Evolutionary conservation across 1,140 invertebrate genomes (phyloP), one percentile per base, ranked within the genome.

Genomic region (Cyrtorhinus lividipennis): DNA sequence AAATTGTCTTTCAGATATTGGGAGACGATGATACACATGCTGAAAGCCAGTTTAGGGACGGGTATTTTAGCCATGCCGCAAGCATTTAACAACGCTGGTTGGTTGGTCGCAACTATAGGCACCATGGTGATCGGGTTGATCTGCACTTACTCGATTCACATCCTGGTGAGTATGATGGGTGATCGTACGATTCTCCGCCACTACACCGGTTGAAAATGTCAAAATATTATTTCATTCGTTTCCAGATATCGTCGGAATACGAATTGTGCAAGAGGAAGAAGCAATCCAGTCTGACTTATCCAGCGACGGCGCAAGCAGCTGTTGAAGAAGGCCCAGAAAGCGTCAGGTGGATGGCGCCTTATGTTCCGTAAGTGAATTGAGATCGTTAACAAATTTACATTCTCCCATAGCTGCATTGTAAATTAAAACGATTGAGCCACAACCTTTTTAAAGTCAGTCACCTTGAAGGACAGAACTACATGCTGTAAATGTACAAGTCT

Each of bases 61-160:
- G 91, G 92, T 3, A 88, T 95, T 53, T 71, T 95, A 56, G 90
- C 91, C 18, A 92, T 95, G 87, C 88, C 91, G 1, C 81, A 84
- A 69, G 90, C 91, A 0, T 85, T 93, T 65, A 77, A 76, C 56
- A 83, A 92, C 71, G 77, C 90, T 15, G 91, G 91, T 30, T 81
- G 89, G 62, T 63, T 80, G 0, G 71, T 83, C 44, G 85, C 86
- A n/a, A 70, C 79, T 0, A 69, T 85, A 15, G 83, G 82, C 1
- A 83, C 85, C 1, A 67, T 86, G 2, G 65, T 86, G 0, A 84
- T 90, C 65, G 87, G 85, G 0, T 64, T 81, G 1, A 76, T 90
- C 15, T 88, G 87, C 68, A 87, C 86, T 2, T 89, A 88, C 72
- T 88, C 86, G 68, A 87, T 91, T 69, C 84, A 88, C 69, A 72